Evolutionary conservation across 2,113 vertebrate species (phyloP), one percentile per base, ranked within the genome.

Genomic region (Eublepharis macularius): DNA sequence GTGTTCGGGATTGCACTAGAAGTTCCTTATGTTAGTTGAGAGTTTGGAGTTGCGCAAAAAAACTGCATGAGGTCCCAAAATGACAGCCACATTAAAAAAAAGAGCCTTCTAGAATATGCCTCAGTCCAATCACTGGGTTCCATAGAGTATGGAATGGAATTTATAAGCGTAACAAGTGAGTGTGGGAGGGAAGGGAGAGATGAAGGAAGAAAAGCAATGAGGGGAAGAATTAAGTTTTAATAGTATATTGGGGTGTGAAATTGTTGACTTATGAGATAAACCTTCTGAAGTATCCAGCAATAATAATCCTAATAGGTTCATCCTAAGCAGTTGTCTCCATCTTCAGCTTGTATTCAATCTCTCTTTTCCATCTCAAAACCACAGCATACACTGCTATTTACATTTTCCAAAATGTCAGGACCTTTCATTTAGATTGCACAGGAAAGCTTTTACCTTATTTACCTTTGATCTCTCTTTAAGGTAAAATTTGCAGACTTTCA

Each of bases 401-500:
- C 66, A 79, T 57, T 78, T 72, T 57, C 4, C 32, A 13, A 73
- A 85, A 85, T 73, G 51, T 72, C 68, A 85, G 68, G 51, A 80
- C 68, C 51, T 76, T 80, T 80, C 51, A 73, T 85, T 85, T 45
- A 80, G 76, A 80, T 79, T 85, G 21, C 9, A 73, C 51, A 73
- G 51, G 76, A 63, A 85, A 47, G 39, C 51, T 73, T 79, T 85
- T 80, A 72, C 39, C 51, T 73, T 80, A 47, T 80, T 70, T 73
- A 60, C 68, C n/a, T 80, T 80, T 80, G 84, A 79, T 85, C 76
- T 85, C 51, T 80, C 68, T 47, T 85, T 85, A 85, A 47, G 24
- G n/a, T 41, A 85, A 80, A 85, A 80, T 80, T 29, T 85, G 21
- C 76, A 78, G 68, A 85, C 41, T 79, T 57, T 24, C 70, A 80